Conservation (phyloP, 2,888 invertebrate genomes). For the Thymelicus lineola region DNA sequence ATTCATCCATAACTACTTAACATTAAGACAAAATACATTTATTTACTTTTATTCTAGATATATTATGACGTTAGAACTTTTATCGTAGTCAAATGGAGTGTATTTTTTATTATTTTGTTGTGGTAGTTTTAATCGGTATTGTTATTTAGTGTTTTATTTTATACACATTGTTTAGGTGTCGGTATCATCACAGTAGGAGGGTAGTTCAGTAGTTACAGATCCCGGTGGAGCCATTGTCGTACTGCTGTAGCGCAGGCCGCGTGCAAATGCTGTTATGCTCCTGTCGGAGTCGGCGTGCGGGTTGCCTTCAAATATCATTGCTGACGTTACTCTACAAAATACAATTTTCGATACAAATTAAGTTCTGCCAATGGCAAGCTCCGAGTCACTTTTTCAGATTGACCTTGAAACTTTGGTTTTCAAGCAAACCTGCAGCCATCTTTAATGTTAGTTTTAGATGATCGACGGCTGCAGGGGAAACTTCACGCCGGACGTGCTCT, state of each 20-base stretch:
- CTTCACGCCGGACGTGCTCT: too few relatives aligned
- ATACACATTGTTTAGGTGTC: slow-evolving; percentile 49
- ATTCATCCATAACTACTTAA: slow-evolving; percentile 60
- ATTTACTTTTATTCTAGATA: slow-evolving; percentile 49
- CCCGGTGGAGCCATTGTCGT: not conserved
- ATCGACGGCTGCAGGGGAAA: too few relatives aligned
- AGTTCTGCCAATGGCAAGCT: too few relatives aligned
- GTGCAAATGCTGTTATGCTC: not conserved
- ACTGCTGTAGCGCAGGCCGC: not conserved
- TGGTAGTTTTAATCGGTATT: slow-evolving; percentile 75
- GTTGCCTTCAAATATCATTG: too few relatives aligned
- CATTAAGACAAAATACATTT: slow-evolving; percentile 60
- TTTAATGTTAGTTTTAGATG: too few relatives aligned
- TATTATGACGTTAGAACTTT: slow-evolving; percentile 59
- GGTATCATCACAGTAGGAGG: slow-evolving; percentile 25
- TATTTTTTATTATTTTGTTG: slow-evolving; percentile 74
- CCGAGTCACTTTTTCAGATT: too few relatives aligned
- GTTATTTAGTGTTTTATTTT: slow-evolving; percentile 84
- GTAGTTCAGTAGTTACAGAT: not conserved
- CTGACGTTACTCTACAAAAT: too few relatives aligned
- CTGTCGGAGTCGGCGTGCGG: not conserved
- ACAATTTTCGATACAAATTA: too few relatives aligned
- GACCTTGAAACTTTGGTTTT: too few relatives aligned
- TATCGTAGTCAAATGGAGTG: slow-evolving; percentile 71
- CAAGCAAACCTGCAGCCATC: too few relatives aligned